Conservation (phyloP, 2,797 vertebrate genomes). For the Heteromormyrus szaboi region DNA sequence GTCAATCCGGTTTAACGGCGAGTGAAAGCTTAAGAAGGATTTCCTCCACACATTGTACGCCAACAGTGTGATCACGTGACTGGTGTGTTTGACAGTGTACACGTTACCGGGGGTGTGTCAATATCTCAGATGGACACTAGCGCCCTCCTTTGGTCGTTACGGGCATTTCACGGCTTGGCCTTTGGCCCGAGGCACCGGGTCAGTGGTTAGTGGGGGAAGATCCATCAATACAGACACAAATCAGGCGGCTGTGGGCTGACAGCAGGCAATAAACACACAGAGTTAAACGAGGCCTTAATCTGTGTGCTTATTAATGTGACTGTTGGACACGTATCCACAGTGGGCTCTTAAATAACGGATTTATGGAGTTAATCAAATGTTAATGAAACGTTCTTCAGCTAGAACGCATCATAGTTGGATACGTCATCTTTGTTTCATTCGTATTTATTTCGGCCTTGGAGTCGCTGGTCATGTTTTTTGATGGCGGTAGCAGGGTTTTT, state of each 20-base stretch:
- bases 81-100: not conserved
- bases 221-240: constrained; percentile 19
- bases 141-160: not conserved
- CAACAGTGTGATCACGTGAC: not conserved
- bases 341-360: not conserved
- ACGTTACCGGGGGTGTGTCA: not conserved
- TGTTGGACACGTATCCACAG: not conserved
- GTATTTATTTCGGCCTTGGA: not conserved
- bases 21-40: not conserved
- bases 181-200: not conserved
- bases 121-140: not conserved
- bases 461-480: not conserved
- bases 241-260: constrained; percentile 37
- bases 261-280: constrained; percentile 53
- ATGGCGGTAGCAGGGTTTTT: not conserved
- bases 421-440: not conserved
- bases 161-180: not conserved
- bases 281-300: constrained; percentile 24
- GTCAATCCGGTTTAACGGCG: not conserved
- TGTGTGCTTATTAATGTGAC: constrained; percentile 26
- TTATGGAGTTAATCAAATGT: not conserved
- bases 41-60: not conserved
- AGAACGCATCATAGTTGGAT: not conserved
- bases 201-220: constrained; percentile 33
- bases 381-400: not conserved